A percentile compares a stretch with the other conserved stretches of the same genome.
Conservation (phyloP, 2,888 invertebrate species). For the Nomada goodeniana region DNA sequence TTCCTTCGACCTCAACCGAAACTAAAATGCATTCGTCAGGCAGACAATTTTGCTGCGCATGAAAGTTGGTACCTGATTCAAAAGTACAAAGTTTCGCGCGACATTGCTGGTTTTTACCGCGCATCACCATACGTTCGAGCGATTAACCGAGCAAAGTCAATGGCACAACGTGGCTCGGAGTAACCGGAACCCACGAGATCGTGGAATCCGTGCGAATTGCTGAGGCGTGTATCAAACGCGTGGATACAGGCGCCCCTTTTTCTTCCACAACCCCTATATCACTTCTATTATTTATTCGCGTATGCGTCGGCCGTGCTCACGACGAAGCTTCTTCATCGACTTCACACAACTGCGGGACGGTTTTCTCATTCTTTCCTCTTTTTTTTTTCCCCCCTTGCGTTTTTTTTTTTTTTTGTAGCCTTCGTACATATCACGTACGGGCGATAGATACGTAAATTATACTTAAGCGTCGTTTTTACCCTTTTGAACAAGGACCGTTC, state of each 20-base stretch:
- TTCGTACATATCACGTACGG: conserved; percentile 34
- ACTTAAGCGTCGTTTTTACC: conserved; percentile 55
- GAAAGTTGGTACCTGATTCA: too few relatives aligned
- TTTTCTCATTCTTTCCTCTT: conserved; percentile 32
- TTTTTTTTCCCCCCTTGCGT: background rate
- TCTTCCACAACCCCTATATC: background rate
- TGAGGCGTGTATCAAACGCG: conserved; percentile 48
- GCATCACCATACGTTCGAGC: conserved; percentile 44
- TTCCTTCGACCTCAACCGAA: too few relatives aligned
- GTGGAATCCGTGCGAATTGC: conserved; percentile 27
- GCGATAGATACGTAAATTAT: conserved; percentile 56
- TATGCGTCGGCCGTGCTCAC: conserved; percentile 52
- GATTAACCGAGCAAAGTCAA: conserved; percentile 58
- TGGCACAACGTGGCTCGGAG: conserved; percentile 52
- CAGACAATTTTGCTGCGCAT: too few relatives aligned
- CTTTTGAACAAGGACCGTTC: conserved; percentile 44
- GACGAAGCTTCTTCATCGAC: conserved; percentile 40
- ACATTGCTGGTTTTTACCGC: conserved; percentile 27
- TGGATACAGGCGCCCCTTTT: conserved; percentile 28
- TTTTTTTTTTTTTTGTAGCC: conserved; percentile 42
- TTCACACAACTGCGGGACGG: conserved; percentile 67
- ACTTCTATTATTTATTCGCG: conserved; percentile 56
- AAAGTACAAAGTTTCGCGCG: background rate
- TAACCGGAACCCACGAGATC: conserved; percentile 33
- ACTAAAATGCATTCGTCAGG: too few relatives aligned